Evolutionary conservation across 2,888 invertebrate species (phyloP), one percentile per base, ranked within the genome.

Genomic region (Oscheius sp.): DNA sequence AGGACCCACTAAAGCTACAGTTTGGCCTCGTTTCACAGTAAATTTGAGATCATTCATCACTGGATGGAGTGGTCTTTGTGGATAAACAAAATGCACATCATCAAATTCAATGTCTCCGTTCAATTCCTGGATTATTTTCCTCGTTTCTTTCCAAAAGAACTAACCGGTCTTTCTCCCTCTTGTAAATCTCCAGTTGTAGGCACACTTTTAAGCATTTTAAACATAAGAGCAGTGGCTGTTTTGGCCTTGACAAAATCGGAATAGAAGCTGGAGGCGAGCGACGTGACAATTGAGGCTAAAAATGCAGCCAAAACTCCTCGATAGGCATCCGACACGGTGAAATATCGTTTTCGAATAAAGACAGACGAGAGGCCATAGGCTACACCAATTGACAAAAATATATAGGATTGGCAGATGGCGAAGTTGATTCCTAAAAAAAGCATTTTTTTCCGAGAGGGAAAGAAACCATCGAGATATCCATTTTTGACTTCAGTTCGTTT

Each of bases 201-300:
- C 27, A 84, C 68, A 5, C 82, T 73, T 53, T 82, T 84, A 48
- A 88, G 75, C 17, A 86, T 76, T 50, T 83, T 83, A 70, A 88
- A 87, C 37, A 88, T 83, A 46, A 86, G 42, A 64, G 85, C 87
- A 5, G 87, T 87, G 12, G 88, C 86, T 15, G 86, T 78, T 17
- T 85, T 82, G 1, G 88, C 88, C 73, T 88, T 88, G n/a, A 87
- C 84, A 71, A 88, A 88, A 70, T 88, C 88, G 0, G 88, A 88
- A 50, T 87, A 81, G 64, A 74, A 77, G 83, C 77, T 70, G 15
- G 79, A 70, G 1, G 78, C 74, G 39, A 80, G 73, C 76, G 81
- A 79, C 17, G 81, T 74, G 2, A 73, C 74, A 4, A 81, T 73
- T 12, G 74, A 65, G 2, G 72, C 76, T 53, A 82, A 61, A 58